Percentiles rank a stretch among this genome's conserved stretches.
Evolutionary conservation across 64 coral and sea anemone species (phyloP).

Genomic region (Exaiptasia diaphana): DNA sequence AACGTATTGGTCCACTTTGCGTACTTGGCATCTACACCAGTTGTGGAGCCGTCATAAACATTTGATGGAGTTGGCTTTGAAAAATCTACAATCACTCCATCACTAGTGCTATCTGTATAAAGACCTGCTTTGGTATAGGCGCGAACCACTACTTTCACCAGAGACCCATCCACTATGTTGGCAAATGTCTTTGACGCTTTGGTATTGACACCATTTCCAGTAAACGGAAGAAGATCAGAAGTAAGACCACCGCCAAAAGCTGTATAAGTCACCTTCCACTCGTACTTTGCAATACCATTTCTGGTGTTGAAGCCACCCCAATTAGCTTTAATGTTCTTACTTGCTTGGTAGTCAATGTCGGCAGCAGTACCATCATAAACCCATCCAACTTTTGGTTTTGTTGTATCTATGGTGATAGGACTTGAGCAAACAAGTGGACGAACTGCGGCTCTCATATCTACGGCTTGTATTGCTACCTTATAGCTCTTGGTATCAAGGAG

Average conservation of each 20-base stretch:
- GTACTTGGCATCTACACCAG: conserved; percentile 29
- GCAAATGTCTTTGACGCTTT: conserved; percentile 21
- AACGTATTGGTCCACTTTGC: conserved; percentile 83
- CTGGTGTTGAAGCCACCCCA: conserved; percentile 66
- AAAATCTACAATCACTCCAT: conserved; percentile 69
- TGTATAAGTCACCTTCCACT: conserved; percentile 59
- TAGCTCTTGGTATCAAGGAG: conserved; percentile 66
- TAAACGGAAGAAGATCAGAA: conserved; percentile 35
- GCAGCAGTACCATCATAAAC: conserved; percentile 1
- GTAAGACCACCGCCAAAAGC: conserved; percentile 15
- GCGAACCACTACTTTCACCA: conserved; percentile 18
- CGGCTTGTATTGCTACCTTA: conserved; percentile 69
- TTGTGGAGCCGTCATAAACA: conserved; percentile 51
- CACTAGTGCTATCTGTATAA: conserved; percentile 58
- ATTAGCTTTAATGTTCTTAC: conserved; percentile 41
- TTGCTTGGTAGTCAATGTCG: conserved; percentile 15
- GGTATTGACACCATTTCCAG: conserved; percentile 12
- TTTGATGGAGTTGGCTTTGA: conserved; percentile 33
- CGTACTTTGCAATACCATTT: conserved; percentile 60
- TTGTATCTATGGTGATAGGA: conserved; percentile 73
- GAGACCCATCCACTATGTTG: conserved; percentile 38
- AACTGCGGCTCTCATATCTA: conserved; percentile 38
- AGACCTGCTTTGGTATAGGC: conserved; percentile 62
- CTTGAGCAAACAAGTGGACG: conserved; percentile 59
- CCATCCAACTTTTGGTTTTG: conserved; percentile 78